A percentile compares a stretch with the other conserved stretches of the same genome.
phyloP scores from a whole-genome alignment of 2,797 vertebrate species.

The Gastrophryne carolinensis region DNA sequence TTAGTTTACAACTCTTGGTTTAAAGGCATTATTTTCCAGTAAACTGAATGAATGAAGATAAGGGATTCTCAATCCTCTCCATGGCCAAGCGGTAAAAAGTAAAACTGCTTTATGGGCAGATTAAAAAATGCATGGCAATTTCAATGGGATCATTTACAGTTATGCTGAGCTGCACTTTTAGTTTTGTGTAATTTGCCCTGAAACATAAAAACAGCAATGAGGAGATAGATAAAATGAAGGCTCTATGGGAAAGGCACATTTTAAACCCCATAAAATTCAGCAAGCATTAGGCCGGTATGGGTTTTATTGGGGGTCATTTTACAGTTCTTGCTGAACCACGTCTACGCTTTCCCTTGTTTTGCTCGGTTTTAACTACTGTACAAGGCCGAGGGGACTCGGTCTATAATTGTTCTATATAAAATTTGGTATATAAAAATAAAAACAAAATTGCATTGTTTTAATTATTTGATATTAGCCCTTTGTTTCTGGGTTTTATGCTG shows the following conservation, averaged over 20 bases:
- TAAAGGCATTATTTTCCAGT: conserved; percentile 61
- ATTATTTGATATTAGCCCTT: not conserved
- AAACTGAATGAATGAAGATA: conserved; percentile 67
- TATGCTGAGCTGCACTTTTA: conserved; percentile 70
- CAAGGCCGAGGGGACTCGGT: not conserved
- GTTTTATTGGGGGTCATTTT: conserved; percentile 3
- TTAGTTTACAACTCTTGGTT: conserved; percentile 46
- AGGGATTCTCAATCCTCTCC: conserved; percentile 71
- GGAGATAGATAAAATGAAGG: conserved; percentile 67
- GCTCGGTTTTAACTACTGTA: not conserved
- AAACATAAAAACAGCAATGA: conserved; percentile 72
- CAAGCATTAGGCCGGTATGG: not conserved
- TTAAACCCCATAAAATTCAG: conserved; percentile 32
- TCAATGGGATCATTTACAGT: conserved; percentile 68
- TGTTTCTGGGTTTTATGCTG: not conserved
- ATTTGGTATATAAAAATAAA: not conserved
- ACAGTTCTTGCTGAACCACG: not conserved
- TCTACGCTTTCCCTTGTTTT: not conserved
- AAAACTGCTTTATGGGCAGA: conserved; percentile 71
- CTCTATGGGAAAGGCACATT: conserved; percentile 11
- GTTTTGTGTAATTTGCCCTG: conserved; percentile 68
- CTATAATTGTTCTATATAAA: not conserved
- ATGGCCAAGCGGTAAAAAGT: conserved; percentile 68
- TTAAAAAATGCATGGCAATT: conserved; percentile 52
- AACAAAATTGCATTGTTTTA: not conserved